These are phyloP conservation scores for Oplegnathus fasciatus DNA, from an alignment of 2,113 vertebrate species.

Conservation along the genomic window DNA sequence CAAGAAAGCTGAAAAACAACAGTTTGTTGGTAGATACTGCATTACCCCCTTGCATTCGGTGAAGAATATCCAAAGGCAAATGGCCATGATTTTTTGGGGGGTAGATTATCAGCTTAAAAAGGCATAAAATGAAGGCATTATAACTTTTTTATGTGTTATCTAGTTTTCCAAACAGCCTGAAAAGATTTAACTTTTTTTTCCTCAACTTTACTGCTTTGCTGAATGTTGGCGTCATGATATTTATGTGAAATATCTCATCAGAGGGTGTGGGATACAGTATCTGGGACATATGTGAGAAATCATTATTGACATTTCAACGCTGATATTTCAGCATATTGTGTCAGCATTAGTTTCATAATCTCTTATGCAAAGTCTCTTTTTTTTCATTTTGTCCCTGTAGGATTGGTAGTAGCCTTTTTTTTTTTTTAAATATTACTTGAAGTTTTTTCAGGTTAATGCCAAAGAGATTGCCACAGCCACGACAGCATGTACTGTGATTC, in stretches of 20 bases:
- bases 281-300: neutral
- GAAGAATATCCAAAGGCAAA: neutral
- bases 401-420: neutral
- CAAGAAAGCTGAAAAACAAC: neutral
- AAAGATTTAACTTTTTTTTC: neutral
- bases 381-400: neutral
- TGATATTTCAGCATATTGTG: neutral
- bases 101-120: neutral
- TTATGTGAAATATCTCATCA: neutral
- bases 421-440: conserved; percentile 19
- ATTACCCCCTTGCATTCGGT: neutral
- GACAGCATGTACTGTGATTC: conserved; percentile 8
- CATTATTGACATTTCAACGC: neutral
- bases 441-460: conserved; percentile 19
- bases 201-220: conserved; percentile 2
- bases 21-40: neutral
- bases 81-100: neutral
- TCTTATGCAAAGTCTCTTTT: neutral
- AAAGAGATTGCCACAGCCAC: neutral
- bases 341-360: neutral
- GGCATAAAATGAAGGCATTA: neutral
- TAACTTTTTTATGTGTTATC: neutral
- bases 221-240: neutral
- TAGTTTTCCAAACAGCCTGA: neutral
- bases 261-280: neutral